phyloP scores from a whole-genome alignment of 2,113 vertebrate species.

The Mustela nigripes region DNA sequence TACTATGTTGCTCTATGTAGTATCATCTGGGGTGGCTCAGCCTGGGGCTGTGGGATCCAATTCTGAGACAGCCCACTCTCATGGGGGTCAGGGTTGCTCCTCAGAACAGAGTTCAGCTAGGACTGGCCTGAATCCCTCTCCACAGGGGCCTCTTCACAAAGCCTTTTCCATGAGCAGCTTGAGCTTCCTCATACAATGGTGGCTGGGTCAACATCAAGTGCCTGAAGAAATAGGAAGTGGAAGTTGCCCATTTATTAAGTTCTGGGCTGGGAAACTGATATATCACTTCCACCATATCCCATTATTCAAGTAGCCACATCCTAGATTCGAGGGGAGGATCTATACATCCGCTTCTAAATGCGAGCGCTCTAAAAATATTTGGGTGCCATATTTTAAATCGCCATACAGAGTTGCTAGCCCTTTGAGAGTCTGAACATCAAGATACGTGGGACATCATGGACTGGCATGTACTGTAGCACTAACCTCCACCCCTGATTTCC shows the following conservation, averaged over 20 bases:
- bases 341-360: background rate
- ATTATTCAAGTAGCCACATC: background rate
- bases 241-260: background rate
- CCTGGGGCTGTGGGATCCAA: background rate
- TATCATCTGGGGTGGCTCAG: background rate
- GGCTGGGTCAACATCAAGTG: background rate
- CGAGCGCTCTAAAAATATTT: background rate
- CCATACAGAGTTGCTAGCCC: background rate
- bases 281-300: background rate
- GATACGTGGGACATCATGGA: background rate
- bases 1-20: background rate
- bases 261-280: background rate
- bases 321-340: background rate
- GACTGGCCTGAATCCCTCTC: background rate
- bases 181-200: background rate
- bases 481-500: background rate
- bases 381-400: background rate
- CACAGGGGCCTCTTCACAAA: fast-evolving
- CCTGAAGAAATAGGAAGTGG: background rate
- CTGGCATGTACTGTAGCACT: background rate
- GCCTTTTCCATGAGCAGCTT: background rate
- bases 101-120: background rate
- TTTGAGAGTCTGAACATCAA: background rate
- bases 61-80: background rate
- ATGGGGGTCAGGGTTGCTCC: background rate